Conservation (phyloP, 2,113 vertebrate genomes). For the Synodontis membranacea region DNA sequence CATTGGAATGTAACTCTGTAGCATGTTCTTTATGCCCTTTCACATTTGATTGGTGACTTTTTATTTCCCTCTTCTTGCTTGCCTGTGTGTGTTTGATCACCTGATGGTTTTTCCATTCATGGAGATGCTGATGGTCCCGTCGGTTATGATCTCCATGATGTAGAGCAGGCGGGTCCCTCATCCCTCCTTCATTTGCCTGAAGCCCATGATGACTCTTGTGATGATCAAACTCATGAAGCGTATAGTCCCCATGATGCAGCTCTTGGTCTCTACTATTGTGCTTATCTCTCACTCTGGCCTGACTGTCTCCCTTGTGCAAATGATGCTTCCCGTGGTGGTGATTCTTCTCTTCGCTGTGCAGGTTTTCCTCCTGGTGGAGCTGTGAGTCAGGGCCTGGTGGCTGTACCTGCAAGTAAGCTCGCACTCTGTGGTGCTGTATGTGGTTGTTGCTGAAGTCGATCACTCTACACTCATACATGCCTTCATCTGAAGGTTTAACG, state of each 20-base stretch:
- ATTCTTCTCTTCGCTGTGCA: conserved; percentile 18
- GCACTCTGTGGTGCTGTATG: conserved; percentile 86
- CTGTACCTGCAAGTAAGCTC: conserved; percentile 90
- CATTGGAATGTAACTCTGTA: conserved; percentile 44
- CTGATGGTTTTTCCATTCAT: conserved; percentile 45
- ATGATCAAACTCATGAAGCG: conserved; percentile 1
- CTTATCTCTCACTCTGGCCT: not conserved
- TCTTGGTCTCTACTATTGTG: conserved; percentile 9
- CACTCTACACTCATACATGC: conserved; percentile 92
- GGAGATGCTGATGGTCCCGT: conserved; percentile 69
- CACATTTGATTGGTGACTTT: conserved; percentile 76
- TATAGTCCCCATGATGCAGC: conserved; percentile 23
- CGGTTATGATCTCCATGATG: conserved; percentile 65
- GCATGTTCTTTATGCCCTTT: conserved; percentile 79
- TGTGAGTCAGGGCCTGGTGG: conserved; percentile 78
- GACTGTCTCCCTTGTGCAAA: conserved; percentile 2
- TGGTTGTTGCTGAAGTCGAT: conserved; percentile 91
- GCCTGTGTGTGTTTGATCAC: conserved; percentile 46
- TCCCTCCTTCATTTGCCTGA: conserved; percentile 60
- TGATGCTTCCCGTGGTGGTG: conserved; percentile 11
- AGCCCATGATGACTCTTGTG: conserved; percentile 19
- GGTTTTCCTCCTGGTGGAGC: conserved; percentile 75
- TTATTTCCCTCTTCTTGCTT: conserved; percentile 57
- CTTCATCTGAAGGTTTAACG: conserved; percentile 88
- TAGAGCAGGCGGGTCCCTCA: conserved; percentile 53